Evolutionary conservation across 2,113 vertebrate genomes (phyloP), one percentile per base, ranked within the genome.

Genomic region (Perca schrenkii): DNA sequence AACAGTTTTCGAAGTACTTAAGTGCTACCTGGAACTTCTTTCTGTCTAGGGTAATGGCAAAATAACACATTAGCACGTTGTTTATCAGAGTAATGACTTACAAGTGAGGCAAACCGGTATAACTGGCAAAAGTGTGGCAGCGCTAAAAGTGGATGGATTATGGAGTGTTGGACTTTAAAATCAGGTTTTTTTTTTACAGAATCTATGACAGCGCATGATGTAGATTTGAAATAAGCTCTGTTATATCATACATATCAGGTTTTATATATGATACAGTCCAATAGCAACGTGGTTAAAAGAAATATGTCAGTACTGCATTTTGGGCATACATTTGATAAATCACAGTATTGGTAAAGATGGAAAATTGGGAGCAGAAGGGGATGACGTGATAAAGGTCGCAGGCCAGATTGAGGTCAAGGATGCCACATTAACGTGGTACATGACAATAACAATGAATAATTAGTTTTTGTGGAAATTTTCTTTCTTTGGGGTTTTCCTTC

Each of bases 11-110:
- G 21, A 36, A 54, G 60, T 77, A 77, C 36, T 62, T 31, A 61
- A 71, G 31, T 49, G 49, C 65, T 52, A 70, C 74, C 49, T 60
- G 57, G 25, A 82, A 46, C 73, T 73, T 34, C 65, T 60, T 65
- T 50, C 43, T 79, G 34, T 54, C 10, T 10, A 34, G 69, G 0
- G 0, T 69, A 58, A 28, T 77, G 62, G 21, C 64, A 79, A 66
- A 81, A 71, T 63, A 79, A 79, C 53, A 85, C 74, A 80, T 77
- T 79, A 63, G 31, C 49, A 77, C 11, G 11, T 34, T 79, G 62
- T 87, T 78, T 34, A 63, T 79, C 57, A 57, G 58, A 76, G 28
- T 82, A 84, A 88, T 77, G 64, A 80, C 60, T 64, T 80, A 72
- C 53, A 67, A 21, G 67, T 73, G 75, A 74, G 70, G n/a, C 70